Percentiles rank a stretch among this genome's conserved stretches.
phyloP scores from a whole-genome alignment of 23 tunicate species.

The Styela clava region DNA sequence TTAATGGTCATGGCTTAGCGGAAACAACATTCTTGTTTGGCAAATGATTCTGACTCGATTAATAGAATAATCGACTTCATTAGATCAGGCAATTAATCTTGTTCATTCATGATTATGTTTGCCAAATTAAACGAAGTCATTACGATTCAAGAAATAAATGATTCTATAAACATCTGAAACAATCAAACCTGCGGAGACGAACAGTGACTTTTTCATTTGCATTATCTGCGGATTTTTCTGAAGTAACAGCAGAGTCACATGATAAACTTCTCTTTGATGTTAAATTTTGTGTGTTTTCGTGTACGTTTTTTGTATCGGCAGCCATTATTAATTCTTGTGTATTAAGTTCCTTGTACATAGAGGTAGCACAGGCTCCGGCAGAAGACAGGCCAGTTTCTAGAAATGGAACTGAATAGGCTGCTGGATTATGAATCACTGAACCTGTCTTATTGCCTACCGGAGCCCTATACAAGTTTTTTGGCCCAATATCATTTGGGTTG shows the following conservation, averaged over 20 bases:
- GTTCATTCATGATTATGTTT: too few relatives aligned
- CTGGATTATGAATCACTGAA: not conserved
- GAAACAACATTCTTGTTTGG: too few relatives aligned
- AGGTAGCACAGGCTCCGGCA: constrained; percentile 16
- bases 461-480: constrained; percentile 90
- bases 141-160: too few relatives aligned
- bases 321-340: not conserved
- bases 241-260: not conserved
- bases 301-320: not conserved
- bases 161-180: too few relatives aligned
- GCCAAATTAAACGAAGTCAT: too few relatives aligned
- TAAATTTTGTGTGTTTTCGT: not conserved
- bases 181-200: not conserved
- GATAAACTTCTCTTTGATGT: not conserved
- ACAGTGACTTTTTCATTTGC: not conserved
- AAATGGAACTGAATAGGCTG: not conserved
- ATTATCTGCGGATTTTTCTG: not conserved
- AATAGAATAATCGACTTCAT: too few relatives aligned
- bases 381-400: not conserved
- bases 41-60: too few relatives aligned
- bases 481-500: not conserved
- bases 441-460: constrained; percentile 37
- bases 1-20: too few relatives aligned
- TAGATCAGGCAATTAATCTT: too few relatives aligned
- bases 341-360: not conserved